These are phyloP conservation scores for Caenorhabditis tropicalis DNA, from an alignment of 1,140 invertebrate species.

Conservation along the genomic window DNA sequence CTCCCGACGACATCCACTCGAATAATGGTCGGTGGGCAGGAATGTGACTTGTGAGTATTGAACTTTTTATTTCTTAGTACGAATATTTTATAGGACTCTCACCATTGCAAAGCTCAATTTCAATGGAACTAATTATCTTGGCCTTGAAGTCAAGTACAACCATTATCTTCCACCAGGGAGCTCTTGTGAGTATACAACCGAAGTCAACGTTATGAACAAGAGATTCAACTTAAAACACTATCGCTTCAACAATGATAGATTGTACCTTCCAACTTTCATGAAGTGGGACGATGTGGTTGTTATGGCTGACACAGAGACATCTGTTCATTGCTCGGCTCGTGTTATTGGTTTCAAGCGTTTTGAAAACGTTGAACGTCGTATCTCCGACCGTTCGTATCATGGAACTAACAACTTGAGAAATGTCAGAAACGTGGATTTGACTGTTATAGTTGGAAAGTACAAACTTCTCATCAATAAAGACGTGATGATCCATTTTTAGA, in stretches of 20 bases:
- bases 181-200: not conserved
- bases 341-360: not conserved
- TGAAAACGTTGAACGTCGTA: not conserved
- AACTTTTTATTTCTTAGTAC: not conserved
- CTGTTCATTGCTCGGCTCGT: not conserved
- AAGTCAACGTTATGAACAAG: conserved; percentile 5
- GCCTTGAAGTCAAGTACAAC: not conserved
- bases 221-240: not conserved
- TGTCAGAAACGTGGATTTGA: not conserved
- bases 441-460: not conserved
- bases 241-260: not conserved
- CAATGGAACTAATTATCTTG: not conserved
- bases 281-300: not conserved
- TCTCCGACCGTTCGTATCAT: not conserved
- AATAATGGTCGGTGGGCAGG: not conserved
- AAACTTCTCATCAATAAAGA: conserved; percentile 8
- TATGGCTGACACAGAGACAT: not conserved
- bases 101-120: not conserved
- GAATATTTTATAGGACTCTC: not conserved
- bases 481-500: not conserved
- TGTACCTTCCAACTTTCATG: not conserved
- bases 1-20: not conserved
- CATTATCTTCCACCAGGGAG: not conserved
- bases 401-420: not conserved
- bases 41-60: conserved; percentile 18